Percentiles rank a stretch among this genome's conserved stretches.
Conservation (phyloP, 1,140 invertebrate species). For the Zophobas atratus region DNA sequence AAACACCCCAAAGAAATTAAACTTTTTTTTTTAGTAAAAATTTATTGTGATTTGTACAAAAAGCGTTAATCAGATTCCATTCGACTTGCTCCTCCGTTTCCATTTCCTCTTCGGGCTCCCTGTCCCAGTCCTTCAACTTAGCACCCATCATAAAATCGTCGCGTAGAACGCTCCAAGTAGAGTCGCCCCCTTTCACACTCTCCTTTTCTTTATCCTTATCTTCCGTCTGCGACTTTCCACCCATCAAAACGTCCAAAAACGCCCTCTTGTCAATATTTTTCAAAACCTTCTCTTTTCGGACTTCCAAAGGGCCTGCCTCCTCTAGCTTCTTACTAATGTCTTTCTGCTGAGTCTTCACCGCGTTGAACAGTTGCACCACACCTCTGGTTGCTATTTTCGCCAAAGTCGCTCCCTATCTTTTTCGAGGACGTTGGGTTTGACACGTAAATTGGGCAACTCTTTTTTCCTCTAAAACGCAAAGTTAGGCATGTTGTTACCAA, state of each 20-base stretch:
- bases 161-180: conserved; percentile 73
- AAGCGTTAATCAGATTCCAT: conserved; percentile 53
- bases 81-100: conserved; percentile 57
- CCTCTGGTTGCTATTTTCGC: conserved; percentile 91
- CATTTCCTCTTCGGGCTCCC: conserved; percentile 72
- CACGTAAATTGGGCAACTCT: conserved; percentile 76
- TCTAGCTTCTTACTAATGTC: conserved; percentile 81
- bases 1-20: too few species aligned
- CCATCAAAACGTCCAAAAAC: conserved; percentile 89
- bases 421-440: conserved; percentile 82
- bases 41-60: conserved; percentile 4
- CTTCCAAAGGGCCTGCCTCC: conserved; percentile 82
- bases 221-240: conserved; percentile 76
- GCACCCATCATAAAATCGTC: conserved; percentile 92
- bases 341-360: conserved; percentile 88
- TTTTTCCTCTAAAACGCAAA: conserved; percentile 71
- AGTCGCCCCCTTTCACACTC: conserved; percentile 57
- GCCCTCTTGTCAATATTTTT: conserved; percentile 85
- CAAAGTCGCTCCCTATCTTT: conserved; percentile 82
- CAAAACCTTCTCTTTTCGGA: conserved; percentile 86
- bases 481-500: conserved; percentile 9
- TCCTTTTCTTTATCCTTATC: conserved; percentile 69
- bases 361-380: conserved; percentile 94
- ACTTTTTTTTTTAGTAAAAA: background rate
- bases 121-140: conserved; percentile 93